Evolutionary conservation across 2,113 vertebrate genomes (phyloP), one percentile per base, ranked within the genome.

Genomic region (Chaetodon auriga): DNA sequence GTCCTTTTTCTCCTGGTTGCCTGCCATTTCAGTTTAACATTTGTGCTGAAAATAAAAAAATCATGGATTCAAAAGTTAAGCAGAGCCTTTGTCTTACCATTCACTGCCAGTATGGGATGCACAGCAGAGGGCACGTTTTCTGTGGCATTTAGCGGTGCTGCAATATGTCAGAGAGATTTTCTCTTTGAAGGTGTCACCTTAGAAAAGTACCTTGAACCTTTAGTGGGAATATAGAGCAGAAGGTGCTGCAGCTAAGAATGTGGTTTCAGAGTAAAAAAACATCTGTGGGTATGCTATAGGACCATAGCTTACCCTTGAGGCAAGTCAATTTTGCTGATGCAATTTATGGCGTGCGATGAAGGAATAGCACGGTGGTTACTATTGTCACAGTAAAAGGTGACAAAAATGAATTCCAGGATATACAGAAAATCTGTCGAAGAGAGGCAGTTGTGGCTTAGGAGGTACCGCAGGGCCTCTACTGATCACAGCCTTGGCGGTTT

Each of bases 101-200:
- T 68, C 35, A 68, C 43, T 43, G 72, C 70, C 70, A 79, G n/a
- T 75, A 23, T 8, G 12, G 43, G 48, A 35, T 48, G 25, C 0
- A 2, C 7, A 16, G 35, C 10, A 6, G 45, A 41, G 74, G n/a
- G 68, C 75, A 51, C 49, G 7, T 58, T 82, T 38, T 61, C 58
- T 69, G 8, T 90, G 83, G 1, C 77, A 81, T 90, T 90, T 83
- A 65, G 74, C 51, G 60, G 54, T n/a, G 68, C 46, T 84, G 76
- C 75, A 54, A 85, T 81, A 78, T 81, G 84, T 87, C 84, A 74
- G 53, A 78, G 79, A 61, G 45, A 68, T 65, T 75, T 55, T 54
- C 43, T 43, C 63, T 86, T 80, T 84, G 23, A 82, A 86, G 69
- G 21, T 68, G 63, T 80, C 71, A 72, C 78, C 75, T 80, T 13